phyloP scores from a whole-genome alignment of 2,113 vertebrate species.

The Meleagris gallopavo region DNA sequence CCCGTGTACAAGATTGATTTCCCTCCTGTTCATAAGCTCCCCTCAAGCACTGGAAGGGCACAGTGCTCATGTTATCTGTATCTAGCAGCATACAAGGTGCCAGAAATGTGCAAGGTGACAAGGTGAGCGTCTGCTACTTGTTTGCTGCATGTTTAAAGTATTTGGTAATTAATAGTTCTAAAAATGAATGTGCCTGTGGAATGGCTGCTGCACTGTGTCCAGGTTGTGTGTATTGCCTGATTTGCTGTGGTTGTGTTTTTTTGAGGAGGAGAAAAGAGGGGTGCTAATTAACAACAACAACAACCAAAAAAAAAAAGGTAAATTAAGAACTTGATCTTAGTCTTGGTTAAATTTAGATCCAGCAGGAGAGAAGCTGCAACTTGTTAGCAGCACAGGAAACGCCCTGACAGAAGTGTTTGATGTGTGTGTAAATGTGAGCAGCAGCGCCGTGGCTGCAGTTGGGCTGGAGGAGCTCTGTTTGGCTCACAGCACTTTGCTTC shows the following conservation, averaged over 20 bases:
- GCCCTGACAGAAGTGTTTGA: slow-evolving; percentile 28
- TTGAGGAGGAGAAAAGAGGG: neutral
- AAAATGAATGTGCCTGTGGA: neutral
- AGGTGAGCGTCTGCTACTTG: neutral
- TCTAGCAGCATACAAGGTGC: fast-evolving
- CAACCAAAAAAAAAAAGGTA: no score
- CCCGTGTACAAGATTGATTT: no score
- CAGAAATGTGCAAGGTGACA: fast-evolving
- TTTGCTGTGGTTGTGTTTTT: neutral
- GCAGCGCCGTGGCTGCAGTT: neutral
- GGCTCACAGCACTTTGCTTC: neutral
- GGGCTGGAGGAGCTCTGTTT: neutral
- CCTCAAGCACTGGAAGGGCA: neutral
- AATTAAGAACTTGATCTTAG: neutral
- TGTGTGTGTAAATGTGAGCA: slow-evolving; percentile 28
- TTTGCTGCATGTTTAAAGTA: fast-evolving
- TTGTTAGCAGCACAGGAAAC: slow-evolving; percentile 58
- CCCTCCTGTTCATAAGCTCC: no score
- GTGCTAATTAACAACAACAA: neutral
- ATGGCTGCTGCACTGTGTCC: neutral
- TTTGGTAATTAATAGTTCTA: neutral
- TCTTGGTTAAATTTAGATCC: slow-evolving; percentile 49
- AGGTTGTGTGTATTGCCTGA: fast-evolving
- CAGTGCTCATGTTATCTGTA: neutral
- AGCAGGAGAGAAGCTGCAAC: slow-evolving; percentile 58